These are phyloP conservation scores for Toxotes chatareus DNA, from an alignment of 2,113 vertebrate species.

Conservation along the genomic window DNA sequence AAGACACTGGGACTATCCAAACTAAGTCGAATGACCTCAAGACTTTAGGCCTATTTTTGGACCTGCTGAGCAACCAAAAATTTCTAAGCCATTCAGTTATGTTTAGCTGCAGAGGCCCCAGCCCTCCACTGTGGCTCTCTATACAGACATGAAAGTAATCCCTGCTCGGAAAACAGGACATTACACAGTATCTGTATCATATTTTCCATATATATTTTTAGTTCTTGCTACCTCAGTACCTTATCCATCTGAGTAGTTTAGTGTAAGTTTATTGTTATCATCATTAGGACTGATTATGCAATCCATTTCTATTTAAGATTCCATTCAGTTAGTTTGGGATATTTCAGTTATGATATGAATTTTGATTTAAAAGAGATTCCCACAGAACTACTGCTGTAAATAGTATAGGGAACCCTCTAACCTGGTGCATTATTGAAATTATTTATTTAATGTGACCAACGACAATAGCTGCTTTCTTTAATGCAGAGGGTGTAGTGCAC, in stretches of 20 bases:
- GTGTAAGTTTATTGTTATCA: background rate
- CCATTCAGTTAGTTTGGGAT: too few relatives aligned
- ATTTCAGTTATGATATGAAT: too few relatives aligned
- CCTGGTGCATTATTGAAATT: too few relatives aligned
- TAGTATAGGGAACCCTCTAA: too few relatives aligned
- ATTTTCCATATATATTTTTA: background rate
- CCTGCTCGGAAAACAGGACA: background rate
- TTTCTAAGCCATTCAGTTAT: background rate
- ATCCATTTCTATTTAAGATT: too few relatives aligned
- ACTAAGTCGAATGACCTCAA: background rate
- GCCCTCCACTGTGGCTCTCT: background rate
- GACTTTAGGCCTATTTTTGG: conserved; percentile 15
- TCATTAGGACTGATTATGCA: background rate
- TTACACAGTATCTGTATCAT: background rate
- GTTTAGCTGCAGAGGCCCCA: background rate
- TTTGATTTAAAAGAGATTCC: too few relatives aligned
- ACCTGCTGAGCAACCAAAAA: conserved; percentile 10
- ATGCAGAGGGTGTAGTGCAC: background rate
- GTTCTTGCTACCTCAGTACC: background rate
- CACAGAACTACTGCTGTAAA: too few relatives aligned
- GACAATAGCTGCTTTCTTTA: background rate
- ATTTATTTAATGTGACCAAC: too few relatives aligned
- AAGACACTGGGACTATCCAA: background rate
- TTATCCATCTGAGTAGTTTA: background rate
- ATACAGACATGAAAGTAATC: background rate